phyloP scores from a whole-genome alignment of 2,888 invertebrate species.

The Pandemis corylana region DNA sequence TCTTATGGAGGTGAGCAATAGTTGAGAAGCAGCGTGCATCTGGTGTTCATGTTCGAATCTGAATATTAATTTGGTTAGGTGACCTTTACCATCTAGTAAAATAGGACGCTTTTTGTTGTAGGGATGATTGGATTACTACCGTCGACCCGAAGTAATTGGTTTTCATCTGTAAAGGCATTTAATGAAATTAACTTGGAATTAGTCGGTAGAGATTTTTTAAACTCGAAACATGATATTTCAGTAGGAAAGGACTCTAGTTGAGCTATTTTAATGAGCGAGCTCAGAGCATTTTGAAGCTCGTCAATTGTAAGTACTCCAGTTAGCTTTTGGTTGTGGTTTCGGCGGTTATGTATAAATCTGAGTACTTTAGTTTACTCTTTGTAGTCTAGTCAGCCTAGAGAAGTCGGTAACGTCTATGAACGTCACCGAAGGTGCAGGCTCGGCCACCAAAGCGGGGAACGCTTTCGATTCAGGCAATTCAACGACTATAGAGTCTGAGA shows the following conservation, averaged over 20 bases:
- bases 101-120: no score
- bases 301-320: constrained; percentile 10
- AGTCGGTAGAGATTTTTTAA: not conserved
- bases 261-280: constrained; percentile 8
- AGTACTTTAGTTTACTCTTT: constrained; percentile 9
- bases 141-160: no score
- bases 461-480: constrained; percentile 4
- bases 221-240: not conserved
- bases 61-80: no score
- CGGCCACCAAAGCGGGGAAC: constrained; percentile 3
- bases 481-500: constrained; percentile 13
- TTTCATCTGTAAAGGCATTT: constrained; percentile 35
- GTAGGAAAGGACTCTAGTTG: constrained; percentile 21
- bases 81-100: no score
- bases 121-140: no score
- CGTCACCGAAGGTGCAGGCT: constrained; percentile 1
- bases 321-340: constrained; percentile 15
- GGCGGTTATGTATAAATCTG: constrained; percentile 24
- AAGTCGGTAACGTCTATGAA: constrained; percentile 33
- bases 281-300: constrained; percentile 32
- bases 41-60: no score
- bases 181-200: constrained; percentile 24
- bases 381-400: constrained; percentile 32
- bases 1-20: no score
- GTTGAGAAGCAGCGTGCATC: no score